A percentile compares a stretch with the other conserved stretches of the same genome.
Conservation (phyloP, 2,797 vertebrate species). For the Fringilla coelebs region DNA sequence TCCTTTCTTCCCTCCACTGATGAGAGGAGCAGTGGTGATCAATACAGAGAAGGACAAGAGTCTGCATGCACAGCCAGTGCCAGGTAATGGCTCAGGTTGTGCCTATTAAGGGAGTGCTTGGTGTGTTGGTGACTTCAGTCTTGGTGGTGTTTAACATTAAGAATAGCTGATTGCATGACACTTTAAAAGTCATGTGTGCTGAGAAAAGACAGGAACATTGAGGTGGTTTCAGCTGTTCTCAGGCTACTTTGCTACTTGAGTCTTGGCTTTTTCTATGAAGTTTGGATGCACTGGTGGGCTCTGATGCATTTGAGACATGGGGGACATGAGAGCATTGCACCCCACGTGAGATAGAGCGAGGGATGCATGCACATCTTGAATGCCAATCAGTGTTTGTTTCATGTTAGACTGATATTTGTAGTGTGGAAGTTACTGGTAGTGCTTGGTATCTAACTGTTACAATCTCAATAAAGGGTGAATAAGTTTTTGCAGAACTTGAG, state of each 20-base stretch:
- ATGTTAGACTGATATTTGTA: not conserved
- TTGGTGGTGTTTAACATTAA: not conserved
- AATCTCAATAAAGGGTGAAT: not conserved
- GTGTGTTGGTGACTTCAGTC: not conserved
- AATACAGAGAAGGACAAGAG: constrained; percentile 96
- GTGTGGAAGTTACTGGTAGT: not conserved
- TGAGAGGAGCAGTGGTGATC: constrained; percentile 87
- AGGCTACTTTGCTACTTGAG: not conserved
- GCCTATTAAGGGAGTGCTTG: not conserved
- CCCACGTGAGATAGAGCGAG: not conserved
- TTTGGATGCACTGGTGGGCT: not conserved
- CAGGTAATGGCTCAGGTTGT: constrained; percentile 76
- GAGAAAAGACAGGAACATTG: not conserved
- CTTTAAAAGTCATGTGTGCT: fast-evolving
- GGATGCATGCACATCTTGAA: not conserved
- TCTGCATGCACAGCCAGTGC: constrained; percentile 64
- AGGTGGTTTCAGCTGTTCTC: not conserved
- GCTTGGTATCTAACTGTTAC: not conserved
- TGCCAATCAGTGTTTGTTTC: not conserved
- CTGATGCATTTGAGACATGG: not conserved
- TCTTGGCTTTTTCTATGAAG: not conserved
- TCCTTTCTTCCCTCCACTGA: constrained; percentile 94
- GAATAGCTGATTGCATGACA: not conserved
- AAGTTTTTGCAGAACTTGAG: not conserved
- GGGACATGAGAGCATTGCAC: not conserved